Percentiles rank a stretch among this genome's conserved stretches.
Evolutionary conservation across 1,140 invertebrate species (phyloP).

Genomic region (Aricia agestis): DNA sequence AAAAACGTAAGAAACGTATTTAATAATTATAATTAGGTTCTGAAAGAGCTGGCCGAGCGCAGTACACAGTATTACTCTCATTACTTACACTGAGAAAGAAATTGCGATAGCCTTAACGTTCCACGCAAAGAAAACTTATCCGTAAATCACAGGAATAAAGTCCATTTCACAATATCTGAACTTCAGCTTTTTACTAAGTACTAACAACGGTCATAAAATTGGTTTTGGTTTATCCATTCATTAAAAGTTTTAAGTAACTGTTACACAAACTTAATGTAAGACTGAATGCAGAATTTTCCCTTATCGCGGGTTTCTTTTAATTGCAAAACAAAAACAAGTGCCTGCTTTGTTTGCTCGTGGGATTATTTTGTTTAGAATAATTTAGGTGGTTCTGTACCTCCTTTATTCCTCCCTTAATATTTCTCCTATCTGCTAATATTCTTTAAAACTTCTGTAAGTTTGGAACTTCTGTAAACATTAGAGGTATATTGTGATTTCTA

Average conservation of each 20-base stretch:
- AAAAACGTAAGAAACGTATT: background rate
- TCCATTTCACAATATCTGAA: background rate
- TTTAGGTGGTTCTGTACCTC: no score
- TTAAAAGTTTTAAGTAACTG: constrained; percentile 14
- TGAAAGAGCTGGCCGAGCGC: background rate
- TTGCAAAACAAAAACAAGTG: background rate
- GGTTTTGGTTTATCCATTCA: constrained; percentile 15
- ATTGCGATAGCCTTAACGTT: constrained; percentile 4
- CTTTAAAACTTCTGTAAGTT: no score
- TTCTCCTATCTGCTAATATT: no score
- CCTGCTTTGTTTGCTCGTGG: background rate
- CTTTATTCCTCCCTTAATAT: no score
- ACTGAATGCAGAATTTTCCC: background rate
- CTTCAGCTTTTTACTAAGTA: background rate
- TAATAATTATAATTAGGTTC: constrained; percentile 1
- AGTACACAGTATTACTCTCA: constrained; percentile 1
- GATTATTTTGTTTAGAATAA: no score
- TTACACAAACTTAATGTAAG: constrained; percentile 11
- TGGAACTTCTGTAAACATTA: no score
- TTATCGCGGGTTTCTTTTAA: constrained; percentile 1
- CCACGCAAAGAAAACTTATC: background rate
- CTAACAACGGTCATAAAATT: constrained; percentile 5
- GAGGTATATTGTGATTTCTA: no score
- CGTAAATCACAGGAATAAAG: background rate
- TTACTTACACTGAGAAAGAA: constrained; percentile 12